A percentile compares a stretch with the other conserved stretches of the same genome.
Conservation (phyloP, 2,888 invertebrate genomes). For the Sesia apiformis region DNA sequence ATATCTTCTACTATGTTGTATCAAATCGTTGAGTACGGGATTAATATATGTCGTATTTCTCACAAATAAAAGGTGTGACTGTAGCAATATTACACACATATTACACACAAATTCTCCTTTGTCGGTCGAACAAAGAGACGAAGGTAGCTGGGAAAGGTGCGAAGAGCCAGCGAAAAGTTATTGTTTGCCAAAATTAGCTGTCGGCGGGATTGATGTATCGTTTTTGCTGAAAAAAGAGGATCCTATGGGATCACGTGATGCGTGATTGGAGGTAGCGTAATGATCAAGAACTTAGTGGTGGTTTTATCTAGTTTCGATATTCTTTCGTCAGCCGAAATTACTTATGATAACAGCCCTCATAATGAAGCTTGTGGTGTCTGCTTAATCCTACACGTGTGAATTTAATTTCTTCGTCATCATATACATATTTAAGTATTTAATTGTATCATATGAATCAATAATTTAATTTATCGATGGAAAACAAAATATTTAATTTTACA, state of each 20-base stretch:
- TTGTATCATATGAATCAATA: too few relatives aligned
- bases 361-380: too few relatives aligned
- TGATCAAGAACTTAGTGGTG: too few relatives aligned
- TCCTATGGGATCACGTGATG: slow-evolving; percentile 14
- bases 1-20: too few relatives aligned
- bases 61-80: background rate
- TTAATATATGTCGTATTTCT: background rate
- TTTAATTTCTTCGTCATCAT: too few relatives aligned
- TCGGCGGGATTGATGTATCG: slow-evolving; percentile 51
- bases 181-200: slow-evolving; percentile 59
- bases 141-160: slow-evolving; percentile 28
- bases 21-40: background rate
- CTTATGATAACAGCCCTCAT: too few relatives aligned
- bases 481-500: too few relatives aligned
- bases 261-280: background rate
- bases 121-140: slow-evolving; percentile 26
- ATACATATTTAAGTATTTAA: too few relatives aligned
- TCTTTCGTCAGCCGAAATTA: too few relatives aligned
- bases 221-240: slow-evolving; percentile 25
- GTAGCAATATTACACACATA: slow-evolving; percentile 8
- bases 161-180: slow-evolving; percentile 44
- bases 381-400: too few relatives aligned
- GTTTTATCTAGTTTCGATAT: too few relatives aligned
- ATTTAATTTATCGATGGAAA: too few relatives aligned
- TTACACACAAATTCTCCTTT: slow-evolving; percentile 24